Base-by-base conservation (phyloP, 2,888 invertebrate species). In the Dinocampus coccinellae region DNA sequence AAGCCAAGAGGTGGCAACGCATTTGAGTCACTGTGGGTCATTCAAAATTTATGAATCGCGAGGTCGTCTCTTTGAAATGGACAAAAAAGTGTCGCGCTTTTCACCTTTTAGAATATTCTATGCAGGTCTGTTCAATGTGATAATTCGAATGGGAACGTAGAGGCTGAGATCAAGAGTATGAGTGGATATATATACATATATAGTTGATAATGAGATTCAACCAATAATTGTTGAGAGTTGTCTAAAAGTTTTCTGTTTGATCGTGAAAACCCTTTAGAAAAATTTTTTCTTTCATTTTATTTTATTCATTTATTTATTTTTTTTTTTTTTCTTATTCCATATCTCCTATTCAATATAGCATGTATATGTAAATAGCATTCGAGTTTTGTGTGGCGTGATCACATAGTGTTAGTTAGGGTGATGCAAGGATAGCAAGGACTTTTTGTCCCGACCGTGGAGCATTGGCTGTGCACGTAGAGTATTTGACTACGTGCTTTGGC, bases 401-500 rank as follows among this genome's bases (percentile, higher is more conserved):
- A 24, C 67, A 36, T 53, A 26, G 24, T 55, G 47, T 69, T 13
- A 36, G 55, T 58, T 39, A 72, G 36, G 57, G 58, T 36, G 39
- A 34, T n/a, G 26, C 29, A 65, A 60, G 20, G 36, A 70, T 61
- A 72, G 73, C 63, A 69, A 74, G 71, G 74, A 76, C 77, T 78
- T 79, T 78, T 76, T 75, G 76, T 75, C 73, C 74, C 75, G 72
- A 69, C 42, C 70, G 68, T 60, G 75, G 73, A 72, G 66, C 66
- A 65, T 68, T 67, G 74, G 72, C 61, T 66, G 69, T 70, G 73
- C 74, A 74, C 75, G 67, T 73, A 75, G 76, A 79, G 76, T 80
- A 80, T 81, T 80, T 79, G 80, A 78, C 76, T 78, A 81, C 81
- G 81, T 81, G 81, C 79, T 73, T 74, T 70, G 75, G 81, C 79